A percentile compares a stretch with the other conserved stretches of the same genome.
Evolutionary conservation across 2,888 invertebrate genomes (phyloP).

Genomic region (Perdita meconis): DNA sequence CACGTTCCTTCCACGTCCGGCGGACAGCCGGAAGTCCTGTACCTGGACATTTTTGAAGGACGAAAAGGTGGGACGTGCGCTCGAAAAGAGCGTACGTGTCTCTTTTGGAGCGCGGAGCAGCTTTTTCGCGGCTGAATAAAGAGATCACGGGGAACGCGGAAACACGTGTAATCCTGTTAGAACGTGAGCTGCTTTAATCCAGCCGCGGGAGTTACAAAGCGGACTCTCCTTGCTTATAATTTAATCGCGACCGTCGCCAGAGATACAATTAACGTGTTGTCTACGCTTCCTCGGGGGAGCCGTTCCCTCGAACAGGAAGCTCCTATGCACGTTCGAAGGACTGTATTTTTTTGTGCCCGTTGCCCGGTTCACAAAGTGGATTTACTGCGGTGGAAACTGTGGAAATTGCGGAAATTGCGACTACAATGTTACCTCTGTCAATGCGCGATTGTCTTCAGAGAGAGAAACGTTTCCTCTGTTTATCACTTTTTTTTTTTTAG

Average conservation of each 20-base stretch:
- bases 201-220: constrained; percentile 37
- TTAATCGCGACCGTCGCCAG: constrained; percentile 24
- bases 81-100: constrained; percentile 1
- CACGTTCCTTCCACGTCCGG: neutral
- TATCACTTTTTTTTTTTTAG: too few species aligned
- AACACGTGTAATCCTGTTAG: constrained; percentile 43
- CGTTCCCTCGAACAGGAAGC: neutral
- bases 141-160: constrained; percentile 25
- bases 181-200: constrained; percentile 49
- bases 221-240: constrained; percentile 9
- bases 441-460: too few species aligned
- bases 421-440: too few species aligned
- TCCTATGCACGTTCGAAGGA: neutral
- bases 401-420: too few species aligned
- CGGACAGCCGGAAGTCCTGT: neutral
- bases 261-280: constrained; percentile 23
- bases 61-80: neutral
- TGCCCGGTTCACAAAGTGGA: too few species aligned
- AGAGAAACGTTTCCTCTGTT: too few species aligned
- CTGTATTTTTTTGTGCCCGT: too few species aligned
- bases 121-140: constrained; percentile 17
- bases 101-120: neutral
- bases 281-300: neutral
- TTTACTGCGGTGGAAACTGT: too few species aligned
- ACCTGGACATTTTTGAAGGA: constrained; percentile 10